Evolutionary conservation across 2,888 invertebrate genomes (phyloP).

Genomic region (Axea sp.): DNA sequence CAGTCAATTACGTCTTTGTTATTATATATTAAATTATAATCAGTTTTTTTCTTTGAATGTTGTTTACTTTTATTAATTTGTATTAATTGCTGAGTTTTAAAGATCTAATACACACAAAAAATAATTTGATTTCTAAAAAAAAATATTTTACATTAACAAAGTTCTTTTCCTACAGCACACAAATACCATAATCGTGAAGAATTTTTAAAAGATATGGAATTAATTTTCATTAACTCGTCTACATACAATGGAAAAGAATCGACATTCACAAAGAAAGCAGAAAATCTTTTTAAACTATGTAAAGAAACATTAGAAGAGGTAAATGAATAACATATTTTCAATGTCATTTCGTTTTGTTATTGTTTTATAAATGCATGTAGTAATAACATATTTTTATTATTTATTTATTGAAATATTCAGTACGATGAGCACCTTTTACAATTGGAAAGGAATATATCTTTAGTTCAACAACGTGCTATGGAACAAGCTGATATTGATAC

Average conservation of each 20-base stretch:
- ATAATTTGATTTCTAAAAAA: too few species aligned
- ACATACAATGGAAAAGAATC: constrained; percentile 95
- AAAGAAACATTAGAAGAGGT: constrained; percentile 88
- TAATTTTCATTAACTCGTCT: constrained; percentile 92
- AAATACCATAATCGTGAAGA: constrained; percentile 94
- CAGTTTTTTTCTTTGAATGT: too few species aligned
- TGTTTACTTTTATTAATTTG: too few species aligned
- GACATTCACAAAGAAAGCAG: constrained; percentile 91
- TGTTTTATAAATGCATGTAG: too few species aligned
- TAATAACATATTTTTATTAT: neutral
- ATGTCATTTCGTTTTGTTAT: constrained; percentile 10
- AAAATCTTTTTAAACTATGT: constrained; percentile 87
- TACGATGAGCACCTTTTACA: constrained; percentile 91
- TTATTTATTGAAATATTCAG: constrained; percentile 78
- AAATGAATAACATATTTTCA: too few species aligned
- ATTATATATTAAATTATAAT: too few species aligned
- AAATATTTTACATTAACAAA: too few species aligned
- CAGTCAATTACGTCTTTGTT: too few species aligned
- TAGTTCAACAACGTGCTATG: constrained; percentile 91
- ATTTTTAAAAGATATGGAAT: constrained; percentile 92
- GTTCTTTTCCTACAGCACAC: constrained; percentile 89
- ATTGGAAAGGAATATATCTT: constrained; percentile 90
- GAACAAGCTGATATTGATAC: constrained; percentile 93
- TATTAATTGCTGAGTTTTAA: too few species aligned
- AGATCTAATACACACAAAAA: too few species aligned